Evolutionary conservation across 1,140 invertebrate species (phyloP), one percentile per base, ranked within the genome.

Genomic region (Magallana angulata): DNA sequence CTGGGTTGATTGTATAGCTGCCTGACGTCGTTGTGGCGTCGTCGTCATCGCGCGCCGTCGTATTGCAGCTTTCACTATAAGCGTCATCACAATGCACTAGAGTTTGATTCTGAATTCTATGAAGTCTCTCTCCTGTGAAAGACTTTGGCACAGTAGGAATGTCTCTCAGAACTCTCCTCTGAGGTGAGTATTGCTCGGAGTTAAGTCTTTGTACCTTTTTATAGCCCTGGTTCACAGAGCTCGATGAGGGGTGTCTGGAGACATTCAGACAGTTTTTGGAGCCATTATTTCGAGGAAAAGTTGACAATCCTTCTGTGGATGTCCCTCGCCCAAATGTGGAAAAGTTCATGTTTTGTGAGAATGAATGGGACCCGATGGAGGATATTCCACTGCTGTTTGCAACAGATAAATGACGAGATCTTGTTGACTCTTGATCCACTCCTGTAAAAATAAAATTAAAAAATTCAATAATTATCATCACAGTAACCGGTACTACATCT

Each of bases 21-120:
- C 93, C 93, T 1, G 93, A 94, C 9, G 92, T 92, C n/a, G 92
- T 93, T 11, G 92, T 93, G 24, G 88, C 89, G 36, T 90, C 90
- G 80, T 93, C 93, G 81, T 93, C 93, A 57, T 93, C 92, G 59
- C 89, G 84, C 12, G 76, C 58, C 0, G 90, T 90, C n/a, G 89
- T 87, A 84, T 87, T 88, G 86, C 87, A 89, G 57, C 89, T 90
- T 59, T 90, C 89, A 84, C 80, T 85, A 14, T 89, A 60, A 64
- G 76, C 30, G 85, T 89, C 48, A 86, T 89, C 88, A 36, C 68
- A 82, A 5, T 76, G 68, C 81, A 85, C 76, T 59, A 85, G 64
- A 60, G 68, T 87, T 16, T 68, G 48, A 76, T 85, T 85, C 68
- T 80, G 60, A 85, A 60, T 82, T 71, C 62, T 48, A 57, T 85